These are phyloP conservation scores for Catocala nupta DNA, from an alignment of 2,888 invertebrate species.

Conservation along the genomic window DNA sequence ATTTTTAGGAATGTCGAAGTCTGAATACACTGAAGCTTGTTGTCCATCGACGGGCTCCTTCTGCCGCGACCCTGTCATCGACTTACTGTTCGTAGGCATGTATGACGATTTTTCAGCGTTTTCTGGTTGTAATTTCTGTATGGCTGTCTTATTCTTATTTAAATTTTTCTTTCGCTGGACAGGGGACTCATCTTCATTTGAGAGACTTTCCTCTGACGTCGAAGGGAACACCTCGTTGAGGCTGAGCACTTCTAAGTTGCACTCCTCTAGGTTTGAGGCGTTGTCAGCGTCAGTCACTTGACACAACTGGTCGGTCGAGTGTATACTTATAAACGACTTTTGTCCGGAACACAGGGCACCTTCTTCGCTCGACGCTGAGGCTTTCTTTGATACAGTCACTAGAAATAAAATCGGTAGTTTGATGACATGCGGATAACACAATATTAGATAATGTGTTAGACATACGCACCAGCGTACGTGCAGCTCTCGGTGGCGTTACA, in stretches of 20 bases:
- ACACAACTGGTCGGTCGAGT: constrained; percentile 82
- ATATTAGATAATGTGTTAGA: constrained; percentile 17
- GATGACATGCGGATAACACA: constrained; percentile 2
- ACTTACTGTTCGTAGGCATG: constrained; percentile 80
- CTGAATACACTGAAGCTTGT: constrained; percentile 72
- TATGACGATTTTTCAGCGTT: constrained; percentile 65
- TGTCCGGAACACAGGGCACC: constrained; percentile 68
- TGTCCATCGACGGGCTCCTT: constrained; percentile 69
- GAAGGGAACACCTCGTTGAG: constrained; percentile 82
- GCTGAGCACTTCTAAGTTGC: constrained; percentile 80
- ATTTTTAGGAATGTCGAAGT: constrained; percentile 79
- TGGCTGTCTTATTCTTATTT: constrained; percentile 57
- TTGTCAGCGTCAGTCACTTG: constrained; percentile 71
- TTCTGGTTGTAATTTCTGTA: constrained; percentile 59
- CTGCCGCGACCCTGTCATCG: constrained; percentile 72
- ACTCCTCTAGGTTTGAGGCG: constrained; percentile 70
- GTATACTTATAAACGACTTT: constrained; percentile 83
- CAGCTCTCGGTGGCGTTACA: constrained; percentile 69
- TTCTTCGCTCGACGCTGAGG: constrained; percentile 64
- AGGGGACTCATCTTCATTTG: constrained; percentile 75
- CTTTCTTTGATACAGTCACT: constrained; percentile 82
- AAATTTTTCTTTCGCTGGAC: constrained; percentile 63
- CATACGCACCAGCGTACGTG: constrained; percentile 76
- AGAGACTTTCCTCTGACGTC: constrained; percentile 82
- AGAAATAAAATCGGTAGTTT: constrained; percentile 43